These are phyloP conservation scores for Trichopoda pennipes DNA, from an alignment of 2,888 invertebrate genomes.

Conservation along the genomic window DNA sequence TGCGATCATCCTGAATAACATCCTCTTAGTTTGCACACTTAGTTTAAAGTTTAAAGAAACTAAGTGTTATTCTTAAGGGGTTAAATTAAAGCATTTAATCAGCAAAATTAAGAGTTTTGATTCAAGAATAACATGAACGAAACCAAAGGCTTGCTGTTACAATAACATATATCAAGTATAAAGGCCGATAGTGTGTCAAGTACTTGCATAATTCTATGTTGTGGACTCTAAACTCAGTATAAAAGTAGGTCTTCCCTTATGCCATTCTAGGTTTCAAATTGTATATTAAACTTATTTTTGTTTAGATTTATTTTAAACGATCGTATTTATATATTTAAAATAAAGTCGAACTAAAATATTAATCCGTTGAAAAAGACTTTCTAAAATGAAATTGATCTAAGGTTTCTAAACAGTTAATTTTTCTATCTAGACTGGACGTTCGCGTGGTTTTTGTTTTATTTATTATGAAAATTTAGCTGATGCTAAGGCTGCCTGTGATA, in stretches of 20 bases:
- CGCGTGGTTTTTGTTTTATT: slow-evolving; percentile 97
- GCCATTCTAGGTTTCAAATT: too few relatives aligned
- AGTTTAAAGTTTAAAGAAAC: slow-evolving; percentile 45
- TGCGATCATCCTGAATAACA: too few relatives aligned
- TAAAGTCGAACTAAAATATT: too few relatives aligned
- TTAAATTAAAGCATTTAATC: slow-evolving; percentile 53
- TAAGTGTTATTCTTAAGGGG: slow-evolving; percentile 54
- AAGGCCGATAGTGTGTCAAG: neutral
- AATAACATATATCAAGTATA: neutral
- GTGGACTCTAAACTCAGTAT: too few relatives aligned
- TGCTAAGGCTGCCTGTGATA: slow-evolving; percentile 95
- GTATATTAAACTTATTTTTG: too few relatives aligned
- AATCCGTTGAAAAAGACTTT: too few relatives aligned
- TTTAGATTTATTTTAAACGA: too few relatives aligned
- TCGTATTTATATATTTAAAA: too few relatives aligned
- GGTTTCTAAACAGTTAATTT: too few relatives aligned
- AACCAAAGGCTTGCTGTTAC: slow-evolving; percentile 78
- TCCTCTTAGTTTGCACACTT: slow-evolving; percentile 8
- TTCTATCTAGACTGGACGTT: slow-evolving; percentile 89
- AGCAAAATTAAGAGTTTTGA: slow-evolving; percentile 68
- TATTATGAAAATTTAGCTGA: slow-evolving; percentile 94
- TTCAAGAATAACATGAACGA: slow-evolving; percentile 52
- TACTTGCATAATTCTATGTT: too few relatives aligned
- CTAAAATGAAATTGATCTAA: too few relatives aligned
- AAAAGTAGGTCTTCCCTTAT: too few relatives aligned